Conservation (phyloP, 2,888 invertebrate species). For the Lithophane socia region DNA sequence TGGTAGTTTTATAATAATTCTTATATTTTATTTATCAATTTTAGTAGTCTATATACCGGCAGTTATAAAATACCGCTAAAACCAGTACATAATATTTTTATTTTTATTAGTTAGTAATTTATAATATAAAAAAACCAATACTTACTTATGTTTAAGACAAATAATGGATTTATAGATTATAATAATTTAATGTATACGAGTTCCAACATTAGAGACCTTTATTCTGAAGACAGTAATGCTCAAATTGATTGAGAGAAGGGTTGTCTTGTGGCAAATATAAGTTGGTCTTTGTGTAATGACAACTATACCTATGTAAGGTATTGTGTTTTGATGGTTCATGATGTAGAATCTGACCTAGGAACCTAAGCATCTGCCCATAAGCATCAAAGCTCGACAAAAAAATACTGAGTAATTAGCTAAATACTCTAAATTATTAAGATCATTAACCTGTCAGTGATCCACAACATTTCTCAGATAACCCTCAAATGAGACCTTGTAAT, state of each 20-base stretch:
- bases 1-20: background rate
- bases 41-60: background rate
- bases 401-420: background rate
- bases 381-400: background rate
- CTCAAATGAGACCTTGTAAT: slow-evolving; percentile 19
- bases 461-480: background rate
- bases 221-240: background rate
- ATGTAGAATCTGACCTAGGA: no score
- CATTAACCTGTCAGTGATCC: slow-evolving; percentile 18
- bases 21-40: background rate
- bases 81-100: background rate
- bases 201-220: background rate
- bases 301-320: slow-evolving; percentile 89
- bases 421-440: slow-evolving; percentile 6
- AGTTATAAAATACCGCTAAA: background rate
- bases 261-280: background rate
- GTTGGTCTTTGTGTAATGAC: slow-evolving; percentile 75
- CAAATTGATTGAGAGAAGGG: slow-evolving; percentile 1
- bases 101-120: no score
- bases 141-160: no score
- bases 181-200: no score
- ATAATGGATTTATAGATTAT: no score
- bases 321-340: slow-evolving; percentile 89
- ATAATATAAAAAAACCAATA: no score
- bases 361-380: background rate